Evolutionary conservation across 1,140 invertebrate genomes (phyloP).

Genomic region (Drosophila neocordata): DNA sequence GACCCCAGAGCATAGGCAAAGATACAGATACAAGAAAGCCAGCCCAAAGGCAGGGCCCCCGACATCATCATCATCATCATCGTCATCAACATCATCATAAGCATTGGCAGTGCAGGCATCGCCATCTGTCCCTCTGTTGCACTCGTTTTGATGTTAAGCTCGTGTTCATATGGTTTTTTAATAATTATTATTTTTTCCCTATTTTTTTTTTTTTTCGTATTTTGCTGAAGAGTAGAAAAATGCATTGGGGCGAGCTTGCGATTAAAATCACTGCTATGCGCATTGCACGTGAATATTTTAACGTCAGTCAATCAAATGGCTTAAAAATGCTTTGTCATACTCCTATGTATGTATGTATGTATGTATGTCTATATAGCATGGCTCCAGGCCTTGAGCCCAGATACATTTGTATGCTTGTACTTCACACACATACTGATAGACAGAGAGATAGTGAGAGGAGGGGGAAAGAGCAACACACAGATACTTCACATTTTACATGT

Average conservation of each 20-base stretch:
- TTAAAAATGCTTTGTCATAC: slow-evolving; percentile 81
- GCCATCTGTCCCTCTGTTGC: slow-evolving; percentile 64
- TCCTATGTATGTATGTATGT: slow-evolving; percentile 6
- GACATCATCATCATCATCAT: slow-evolving; percentile 56
- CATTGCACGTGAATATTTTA: slow-evolving; percentile 76
- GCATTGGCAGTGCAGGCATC: slow-evolving; percentile 12
- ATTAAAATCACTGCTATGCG: slow-evolving; percentile 72
- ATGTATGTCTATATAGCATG: slow-evolving; percentile 5
- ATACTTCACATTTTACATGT: slow-evolving; percentile 31
- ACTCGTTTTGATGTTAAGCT: slow-evolving; percentile 67
- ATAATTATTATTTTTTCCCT: slow-evolving; percentile 65
- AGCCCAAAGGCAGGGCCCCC: slow-evolving; percentile 66
- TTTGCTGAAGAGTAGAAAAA: slow-evolving; percentile 60
- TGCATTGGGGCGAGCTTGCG: slow-evolving; percentile 67
- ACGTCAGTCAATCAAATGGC: slow-evolving; percentile 81
- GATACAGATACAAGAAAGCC: slow-evolving; percentile 45
- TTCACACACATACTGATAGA: slow-evolving; percentile 19
- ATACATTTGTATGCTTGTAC: background rate
- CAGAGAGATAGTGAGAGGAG: slow-evolving; percentile 18
- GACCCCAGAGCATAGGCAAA: slow-evolving; percentile 45
- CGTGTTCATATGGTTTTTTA: slow-evolving; percentile 72
- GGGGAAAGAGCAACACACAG: slow-evolving; percentile 1
- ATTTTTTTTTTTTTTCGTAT: slow-evolving; percentile 52
- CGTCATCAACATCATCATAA: slow-evolving; percentile 32
- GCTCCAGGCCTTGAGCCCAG: slow-evolving; percentile 24